These are phyloP conservation scores for Plemyria rubiginata DNA, from an alignment of 2,888 invertebrate species.

Conservation along the genomic window DNA sequence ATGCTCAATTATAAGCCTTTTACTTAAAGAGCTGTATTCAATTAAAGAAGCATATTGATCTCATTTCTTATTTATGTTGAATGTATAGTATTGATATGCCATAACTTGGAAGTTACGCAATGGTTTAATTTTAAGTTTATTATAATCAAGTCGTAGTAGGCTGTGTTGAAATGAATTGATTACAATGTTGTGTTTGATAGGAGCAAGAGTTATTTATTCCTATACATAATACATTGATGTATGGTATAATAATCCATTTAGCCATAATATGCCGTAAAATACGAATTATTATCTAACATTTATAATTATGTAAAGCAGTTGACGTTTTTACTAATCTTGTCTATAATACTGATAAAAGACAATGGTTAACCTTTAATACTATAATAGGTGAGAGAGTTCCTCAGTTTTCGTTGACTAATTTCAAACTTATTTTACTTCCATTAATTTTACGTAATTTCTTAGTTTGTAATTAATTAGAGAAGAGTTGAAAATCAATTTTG, in stretches of 20 bases:
- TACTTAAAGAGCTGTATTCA: constrained; percentile 34
- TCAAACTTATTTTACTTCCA: constrained; percentile 65
- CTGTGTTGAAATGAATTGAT: constrained; percentile 60
- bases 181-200: constrained; percentile 30
- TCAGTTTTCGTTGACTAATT: constrained; percentile 53
- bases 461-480: constrained; percentile 68
- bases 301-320: constrained; percentile 1
- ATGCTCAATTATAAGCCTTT: constrained; percentile 32
- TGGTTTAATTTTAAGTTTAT: constrained; percentile 63
- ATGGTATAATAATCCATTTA: constrained; percentile 30
- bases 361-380: constrained; percentile 5
- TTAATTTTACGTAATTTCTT: constrained; percentile 66
- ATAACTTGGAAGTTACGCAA: constrained; percentile 72
- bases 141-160: constrained; percentile 56
- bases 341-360: constrained; percentile 2
- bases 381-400: constrained; percentile 51
- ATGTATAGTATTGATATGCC: constrained; percentile 75
- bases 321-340: constrained; percentile 9
- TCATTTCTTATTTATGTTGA: constrained; percentile 78
- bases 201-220: constrained; percentile 40
- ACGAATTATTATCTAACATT: constrained; percentile 6
- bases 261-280: constrained; percentile 16
- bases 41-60: constrained; percentile 72
- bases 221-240: constrained; percentile 30
- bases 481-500: constrained; percentile 68